These are phyloP conservation scores for Phaethornis superciliosus DNA, from an alignment of 2,113 vertebrate genomes.

Conservation along the genomic window DNA sequence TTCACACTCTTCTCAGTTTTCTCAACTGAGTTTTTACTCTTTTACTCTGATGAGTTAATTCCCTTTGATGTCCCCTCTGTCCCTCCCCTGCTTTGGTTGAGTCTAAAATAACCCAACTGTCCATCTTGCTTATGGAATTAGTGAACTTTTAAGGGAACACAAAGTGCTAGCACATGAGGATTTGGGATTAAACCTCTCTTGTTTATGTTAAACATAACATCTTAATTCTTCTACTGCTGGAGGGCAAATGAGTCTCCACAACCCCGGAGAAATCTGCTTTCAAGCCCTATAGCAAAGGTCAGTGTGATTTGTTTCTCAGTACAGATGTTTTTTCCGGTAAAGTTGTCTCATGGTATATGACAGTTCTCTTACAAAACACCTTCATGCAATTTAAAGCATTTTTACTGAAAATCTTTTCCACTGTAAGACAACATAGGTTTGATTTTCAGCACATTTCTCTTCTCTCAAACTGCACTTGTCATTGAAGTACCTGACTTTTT, in stretches of 20 bases:
- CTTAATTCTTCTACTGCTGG: constrained; percentile 55
- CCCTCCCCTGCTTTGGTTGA: background rate
- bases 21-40: constrained; percentile 2
- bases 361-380: constrained; percentile 27
- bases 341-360: constrained; percentile 53
- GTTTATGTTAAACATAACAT: constrained; percentile 62
- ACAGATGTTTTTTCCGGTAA: constrained; percentile 28
- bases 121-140: constrained; percentile 69
- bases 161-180: constrained; percentile 60
- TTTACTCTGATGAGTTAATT: constrained; percentile 39
- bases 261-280: constrained; percentile 24
- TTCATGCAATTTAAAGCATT: background rate
- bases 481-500: background rate
- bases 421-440: background rate
- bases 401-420: background rate
- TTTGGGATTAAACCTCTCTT: constrained; percentile 62
- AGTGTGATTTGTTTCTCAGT: constrained; percentile 48
- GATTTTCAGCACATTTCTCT: background rate
- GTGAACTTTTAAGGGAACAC: constrained; percentile 55
- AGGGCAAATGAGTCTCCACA: constrained; percentile 53
- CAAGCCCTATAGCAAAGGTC: constrained; percentile 13
- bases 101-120: constrained; percentile 56
- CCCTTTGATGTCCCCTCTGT: constrained; percentile 42
- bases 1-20: constrained; percentile 27
- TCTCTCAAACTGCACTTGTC: background rate